These are phyloP conservation scores for Paracanthobrama guichenoti DNA, from an alignment of 2,113 vertebrate genomes.

Conservation along the genomic window DNA sequence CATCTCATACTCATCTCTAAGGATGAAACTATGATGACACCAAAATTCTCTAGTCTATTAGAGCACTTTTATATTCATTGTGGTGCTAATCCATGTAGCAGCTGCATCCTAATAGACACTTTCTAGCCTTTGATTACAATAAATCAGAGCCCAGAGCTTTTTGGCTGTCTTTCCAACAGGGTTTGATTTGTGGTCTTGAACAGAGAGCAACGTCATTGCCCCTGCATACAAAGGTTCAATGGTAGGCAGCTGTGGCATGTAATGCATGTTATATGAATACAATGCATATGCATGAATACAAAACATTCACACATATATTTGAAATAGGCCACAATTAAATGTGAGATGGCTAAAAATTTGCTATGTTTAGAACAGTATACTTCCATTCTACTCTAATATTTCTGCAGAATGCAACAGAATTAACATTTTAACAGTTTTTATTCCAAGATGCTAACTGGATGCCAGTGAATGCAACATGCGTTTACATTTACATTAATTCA, in stretches of 20 bases:
- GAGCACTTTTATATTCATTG: constrained; percentile 41
- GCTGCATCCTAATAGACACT: constrained; percentile 40
- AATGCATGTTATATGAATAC: background rate
- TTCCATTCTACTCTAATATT: background rate
- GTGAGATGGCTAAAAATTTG: background rate
- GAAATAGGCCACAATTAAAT: background rate
- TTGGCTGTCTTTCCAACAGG: constrained; percentile 22
- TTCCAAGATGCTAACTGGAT: constrained; percentile 17
- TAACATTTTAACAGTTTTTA: background rate
- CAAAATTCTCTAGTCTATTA: background rate
- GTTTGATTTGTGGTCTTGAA: constrained; percentile 29
- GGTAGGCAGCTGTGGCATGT: constrained; percentile 20
- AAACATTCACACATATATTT: constrained; percentile 6
- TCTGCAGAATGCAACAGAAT: background rate
- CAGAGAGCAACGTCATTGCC: constrained; percentile 7
- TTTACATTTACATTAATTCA: background rate
- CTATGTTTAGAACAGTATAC: constrained; percentile 9
- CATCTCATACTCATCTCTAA: background rate
- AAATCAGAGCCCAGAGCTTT: constrained; percentile 41
- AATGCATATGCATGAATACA: constrained; percentile 26
- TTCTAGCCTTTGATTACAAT: constrained; percentile 42
- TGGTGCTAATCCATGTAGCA: constrained; percentile 41
- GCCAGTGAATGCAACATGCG: background rate
- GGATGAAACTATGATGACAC: background rate
- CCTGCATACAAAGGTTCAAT: constrained; percentile 10